Evolutionary conservation across 1,140 invertebrate species (phyloP).

Genomic region (Tetragonula clypearis): DNA sequence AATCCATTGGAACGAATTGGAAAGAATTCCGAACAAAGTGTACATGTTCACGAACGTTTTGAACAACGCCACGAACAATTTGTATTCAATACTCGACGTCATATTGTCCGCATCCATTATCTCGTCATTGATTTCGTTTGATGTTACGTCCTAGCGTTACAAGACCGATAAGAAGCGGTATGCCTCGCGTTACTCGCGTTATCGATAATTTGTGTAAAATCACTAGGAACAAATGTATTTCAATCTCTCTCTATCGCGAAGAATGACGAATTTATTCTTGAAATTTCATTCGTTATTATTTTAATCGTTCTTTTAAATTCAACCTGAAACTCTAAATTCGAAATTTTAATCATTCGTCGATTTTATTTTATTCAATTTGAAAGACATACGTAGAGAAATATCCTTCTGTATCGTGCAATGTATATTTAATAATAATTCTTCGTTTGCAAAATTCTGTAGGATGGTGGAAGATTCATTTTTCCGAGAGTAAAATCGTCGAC

Average conservation of each 20-base stretch:
- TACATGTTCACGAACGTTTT: not conserved
- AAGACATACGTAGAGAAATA: not conserved
- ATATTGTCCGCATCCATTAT: constrained; percentile 44
- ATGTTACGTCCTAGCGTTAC: constrained; percentile 46
- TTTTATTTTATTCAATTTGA: no score
- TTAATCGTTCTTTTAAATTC: no score
- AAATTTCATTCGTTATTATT: not conserved
- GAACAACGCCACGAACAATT: constrained; percentile 12
- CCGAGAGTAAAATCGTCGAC: not conserved
- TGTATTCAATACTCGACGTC: constrained; percentile 35
- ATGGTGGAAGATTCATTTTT: not conserved
- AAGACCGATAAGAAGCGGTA: constrained; percentile 13
- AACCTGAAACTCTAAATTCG: no score
- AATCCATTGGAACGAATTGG: not conserved
- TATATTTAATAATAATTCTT: not conserved
- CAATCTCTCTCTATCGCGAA: not conserved
- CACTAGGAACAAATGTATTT: not conserved
- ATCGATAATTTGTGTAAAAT: constrained; percentile 18
- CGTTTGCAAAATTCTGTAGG: not conserved
- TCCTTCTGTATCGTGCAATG: not conserved
- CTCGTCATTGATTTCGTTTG: constrained; percentile 51
- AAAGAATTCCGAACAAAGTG: constrained; percentile 10
- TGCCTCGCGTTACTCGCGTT: constrained; percentile 24
- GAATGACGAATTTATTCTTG: not conserved
- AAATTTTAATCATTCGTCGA: no score